Base-by-base conservation (phyloP, 2,888 invertebrate genomes). In the Athalia rosae region DNA sequence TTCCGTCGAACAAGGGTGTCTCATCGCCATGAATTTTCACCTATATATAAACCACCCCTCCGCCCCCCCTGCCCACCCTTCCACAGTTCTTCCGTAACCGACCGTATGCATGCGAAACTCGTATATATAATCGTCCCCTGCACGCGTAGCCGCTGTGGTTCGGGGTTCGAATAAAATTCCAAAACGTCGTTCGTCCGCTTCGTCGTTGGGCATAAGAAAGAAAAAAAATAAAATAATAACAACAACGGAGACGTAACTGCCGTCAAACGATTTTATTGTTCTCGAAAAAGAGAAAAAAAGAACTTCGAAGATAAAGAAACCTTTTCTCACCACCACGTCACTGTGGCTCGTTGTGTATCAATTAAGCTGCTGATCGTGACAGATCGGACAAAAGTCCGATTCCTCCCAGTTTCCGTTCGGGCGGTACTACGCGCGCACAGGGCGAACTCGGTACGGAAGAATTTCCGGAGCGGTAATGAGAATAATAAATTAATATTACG, bases 281-380 rank as follows among this genome's bases (percentile, higher is more conserved):
- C 69, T 53, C 53, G 43, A 41, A 69, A 53, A 41, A 53, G 8
- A 15, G n/a, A 6, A 47, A 69, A 47, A 5, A 5, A n/a, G 9
- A 45, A 56, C 45, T 71, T 45, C 28, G n/a, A 28, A 28, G 28
- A n/a, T n/a, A n/a, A n/a, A 28, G 28, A 28, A 28, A 28, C 28
- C 28, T 28, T 28, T 28, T 28, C 28, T 28, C 28, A 28, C 28
- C 28, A 28, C 28, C 28, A 62, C 4, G 4, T 7, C 8, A 8
- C 71, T 74, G 62, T 61, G 74, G 61, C 61, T 74, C n/a, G n/a
- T n/a, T n/a, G n/a, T 62, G 74, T 74, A 74, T 74, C 74, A 74
- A 74, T 74, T 74, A 74, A 43, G 61, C 28, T 11, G 41, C 6
- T 74, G 74, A 74, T 61, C 59, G 61, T 74, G 61, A 74, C 74